phyloP scores from a whole-genome alignment of 1,140 invertebrate genomes.

The Zophobas atratus region DNA sequence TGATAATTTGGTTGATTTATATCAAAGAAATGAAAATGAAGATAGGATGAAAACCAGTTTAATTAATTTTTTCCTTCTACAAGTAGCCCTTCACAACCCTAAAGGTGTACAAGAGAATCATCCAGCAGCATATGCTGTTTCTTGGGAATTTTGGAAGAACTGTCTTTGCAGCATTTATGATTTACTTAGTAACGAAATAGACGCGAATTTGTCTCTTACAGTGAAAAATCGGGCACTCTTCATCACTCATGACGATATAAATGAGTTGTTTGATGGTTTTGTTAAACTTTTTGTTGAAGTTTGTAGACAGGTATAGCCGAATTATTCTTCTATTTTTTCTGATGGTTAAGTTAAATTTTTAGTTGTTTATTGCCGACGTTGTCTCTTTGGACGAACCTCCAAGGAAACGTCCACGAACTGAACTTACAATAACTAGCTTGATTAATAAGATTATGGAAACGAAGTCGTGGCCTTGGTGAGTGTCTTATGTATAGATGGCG shows the following conservation, averaged over 20 bases:
- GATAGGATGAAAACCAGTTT: constrained; percentile 50
- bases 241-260: constrained; percentile 37
- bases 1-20: constrained; percentile 53
- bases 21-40: constrained; percentile 50
- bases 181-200: constrained; percentile 54
- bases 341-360: constrained; percentile 18
- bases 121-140: constrained; percentile 55
- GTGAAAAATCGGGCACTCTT: constrained; percentile 55
- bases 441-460: constrained; percentile 56
- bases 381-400: constrained; percentile 8
- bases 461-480: constrained; percentile 61
- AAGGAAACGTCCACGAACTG: constrained; percentile 53
- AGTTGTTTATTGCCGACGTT: constrained; percentile 50
- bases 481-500: constrained; percentile 1
- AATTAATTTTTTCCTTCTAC: constrained; percentile 62
- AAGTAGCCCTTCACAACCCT: constrained; percentile 63
- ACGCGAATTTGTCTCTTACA: constrained; percentile 48
- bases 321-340: constrained; percentile 6
- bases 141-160: constrained; percentile 60
- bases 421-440: constrained; percentile 50
- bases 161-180: constrained; percentile 56
- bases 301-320: constrained; percentile 57
- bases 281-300: constrained; percentile 60
- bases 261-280: constrained; percentile 53
- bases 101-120: constrained; percentile 56